These are phyloP conservation scores for Spermophilus dauricus DNA, from an alignment of 2,113 vertebrate species.

Conservation along the genomic window DNA sequence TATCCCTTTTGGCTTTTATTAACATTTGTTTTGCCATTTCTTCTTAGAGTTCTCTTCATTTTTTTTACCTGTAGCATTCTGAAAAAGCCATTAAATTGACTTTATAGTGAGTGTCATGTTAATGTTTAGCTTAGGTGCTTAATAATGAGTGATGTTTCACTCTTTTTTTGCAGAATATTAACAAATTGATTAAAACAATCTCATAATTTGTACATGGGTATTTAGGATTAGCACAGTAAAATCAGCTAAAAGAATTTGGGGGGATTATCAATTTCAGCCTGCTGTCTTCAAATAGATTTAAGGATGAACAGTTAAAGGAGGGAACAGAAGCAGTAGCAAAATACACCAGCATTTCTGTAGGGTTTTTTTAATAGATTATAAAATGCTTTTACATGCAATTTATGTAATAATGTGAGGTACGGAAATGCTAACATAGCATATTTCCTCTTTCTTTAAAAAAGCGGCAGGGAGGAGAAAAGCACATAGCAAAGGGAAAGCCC, in stretches of 20 bases:
- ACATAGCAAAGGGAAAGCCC: not conserved
- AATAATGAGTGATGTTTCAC: not conserved
- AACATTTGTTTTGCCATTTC: not conserved
- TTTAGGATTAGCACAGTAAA: not conserved
- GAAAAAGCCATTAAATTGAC: not conserved
- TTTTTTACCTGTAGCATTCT: not conserved
- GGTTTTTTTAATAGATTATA: not conserved
- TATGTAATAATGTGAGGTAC: not conserved
- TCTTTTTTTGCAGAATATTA: not conserved
- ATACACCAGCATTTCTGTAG: not conserved
- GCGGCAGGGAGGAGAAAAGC: not conserved
- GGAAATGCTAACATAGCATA: not conserved
- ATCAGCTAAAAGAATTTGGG: not conserved
- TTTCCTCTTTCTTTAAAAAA: not conserved
- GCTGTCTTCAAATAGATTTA: not conserved
- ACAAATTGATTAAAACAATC: slow-evolving; percentile 2
- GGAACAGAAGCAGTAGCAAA: not conserved
- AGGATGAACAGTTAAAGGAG: not conserved
- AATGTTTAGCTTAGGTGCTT: not conserved
- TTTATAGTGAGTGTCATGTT: not conserved
- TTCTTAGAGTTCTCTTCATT: not conserved
- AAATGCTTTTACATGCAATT: not conserved
- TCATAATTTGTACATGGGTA: not conserved
- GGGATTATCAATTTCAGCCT: not conserved
- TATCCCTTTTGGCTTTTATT: not conserved